A percentile compares a stretch with the other conserved stretches of the same genome.
phyloP scores from a whole-genome alignment of 1,140 invertebrate species.

The Augochlora pura region DNA sequence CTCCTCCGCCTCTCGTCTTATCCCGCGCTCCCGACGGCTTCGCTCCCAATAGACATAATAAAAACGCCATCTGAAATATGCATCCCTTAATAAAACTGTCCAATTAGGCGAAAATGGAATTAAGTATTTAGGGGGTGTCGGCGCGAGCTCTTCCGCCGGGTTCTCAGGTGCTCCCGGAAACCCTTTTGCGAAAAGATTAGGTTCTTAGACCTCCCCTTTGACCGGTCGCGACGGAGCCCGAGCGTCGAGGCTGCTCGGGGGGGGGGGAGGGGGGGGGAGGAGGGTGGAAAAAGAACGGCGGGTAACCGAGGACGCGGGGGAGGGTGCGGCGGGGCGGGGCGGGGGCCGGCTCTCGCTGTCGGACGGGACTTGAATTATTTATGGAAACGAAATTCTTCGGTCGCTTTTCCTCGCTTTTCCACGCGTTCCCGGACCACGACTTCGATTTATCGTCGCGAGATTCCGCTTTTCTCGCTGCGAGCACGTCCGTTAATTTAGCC shows the following conservation, averaged over 20 bases:
- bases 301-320: background rate
- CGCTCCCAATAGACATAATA: conserved; percentile 77
- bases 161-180: conserved; percentile 63
- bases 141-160: conserved; percentile 39
- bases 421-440: background rate
- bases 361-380: conserved; percentile 66
- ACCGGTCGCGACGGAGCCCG: conserved; percentile 22
- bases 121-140: conserved; percentile 77
- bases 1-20: conserved; percentile 22
- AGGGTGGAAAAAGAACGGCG: background rate
- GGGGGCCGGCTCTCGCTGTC: conserved; percentile 13
- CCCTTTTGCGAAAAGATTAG: conserved; percentile 71
- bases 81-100: conserved; percentile 80
- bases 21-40: conserved; percentile 4
- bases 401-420: conserved; percentile 17
- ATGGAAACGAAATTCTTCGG: conserved; percentile 48
- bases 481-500: conserved; percentile 13
- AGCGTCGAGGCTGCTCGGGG: background rate
- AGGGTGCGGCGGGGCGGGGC: background rate
- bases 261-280: conserved; percentile 3
- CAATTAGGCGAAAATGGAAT: conserved; percentile 80
- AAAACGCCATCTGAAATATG: conserved; percentile 80
- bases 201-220: conserved; percentile 62
- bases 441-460: conserved; percentile 38
- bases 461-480: background rate